A percentile compares a stretch with the other conserved stretches of the same genome.
phyloP scores from a whole-genome alignment of 1,140 invertebrate species.

The Pseudomyrmex concolor region DNA sequence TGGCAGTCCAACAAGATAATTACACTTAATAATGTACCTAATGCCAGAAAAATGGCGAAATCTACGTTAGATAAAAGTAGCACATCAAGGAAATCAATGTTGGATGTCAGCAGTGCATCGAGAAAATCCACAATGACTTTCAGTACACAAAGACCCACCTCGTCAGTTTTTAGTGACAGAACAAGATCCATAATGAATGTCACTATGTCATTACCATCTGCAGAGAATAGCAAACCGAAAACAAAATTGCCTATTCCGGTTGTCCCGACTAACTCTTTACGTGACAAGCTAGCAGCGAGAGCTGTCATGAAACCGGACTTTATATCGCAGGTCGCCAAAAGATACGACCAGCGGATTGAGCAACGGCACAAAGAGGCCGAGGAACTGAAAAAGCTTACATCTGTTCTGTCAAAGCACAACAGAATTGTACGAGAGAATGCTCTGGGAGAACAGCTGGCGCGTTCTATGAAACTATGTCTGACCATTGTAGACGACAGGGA shows the following conservation, averaged over 20 bases:
- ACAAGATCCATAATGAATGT: neutral
- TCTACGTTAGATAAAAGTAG: too few relatives aligned
- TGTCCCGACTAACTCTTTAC: constrained; percentile 76
- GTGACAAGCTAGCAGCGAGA: constrained; percentile 77
- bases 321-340: constrained; percentile 70
- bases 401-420: constrained; percentile 78
- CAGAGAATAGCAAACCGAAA: neutral
- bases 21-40: too few relatives aligned
- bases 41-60: too few relatives aligned
- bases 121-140: too few relatives aligned
- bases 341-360: constrained; percentile 77
- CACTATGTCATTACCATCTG: constrained; percentile 4
- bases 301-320: constrained; percentile 75
- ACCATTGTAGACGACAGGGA: constrained; percentile 79
- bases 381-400: constrained; percentile 74
- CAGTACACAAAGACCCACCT: too few relatives aligned
- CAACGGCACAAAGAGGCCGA: constrained; percentile 73
- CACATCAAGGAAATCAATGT: too few relatives aligned
- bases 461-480: constrained; percentile 76
- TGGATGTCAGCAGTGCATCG: too few relatives aligned
- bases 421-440: constrained; percentile 76
- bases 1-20: too few relatives aligned
- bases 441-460: constrained; percentile 77
- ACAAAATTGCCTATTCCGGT: constrained; percentile 33
- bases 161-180: too few relatives aligned